Percentiles rank a stretch among this genome's conserved stretches.
Evolutionary conservation across 2,113 vertebrate species (phyloP).

Genomic region (Heteronetta atricapilla): DNA sequence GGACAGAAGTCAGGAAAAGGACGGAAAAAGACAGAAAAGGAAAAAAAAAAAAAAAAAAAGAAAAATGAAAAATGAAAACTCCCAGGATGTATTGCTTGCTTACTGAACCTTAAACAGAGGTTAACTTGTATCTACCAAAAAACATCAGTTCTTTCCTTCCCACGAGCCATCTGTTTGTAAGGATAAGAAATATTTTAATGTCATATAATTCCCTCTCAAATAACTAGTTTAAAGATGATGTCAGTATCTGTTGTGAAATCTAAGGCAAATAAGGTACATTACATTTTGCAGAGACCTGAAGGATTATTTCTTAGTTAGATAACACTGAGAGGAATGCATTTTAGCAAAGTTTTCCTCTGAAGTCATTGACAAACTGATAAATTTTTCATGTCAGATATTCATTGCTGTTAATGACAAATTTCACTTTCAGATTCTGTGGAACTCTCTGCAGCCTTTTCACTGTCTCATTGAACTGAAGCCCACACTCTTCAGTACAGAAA

Average conservation of each 20-base stretch:
- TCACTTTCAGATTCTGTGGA: slow-evolving; percentile 43
- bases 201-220: neutral
- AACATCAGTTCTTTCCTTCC: neutral
- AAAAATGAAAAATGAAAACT: neutral
- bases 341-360: slow-evolving; percentile 55
- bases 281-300: slow-evolving; percentile 30
- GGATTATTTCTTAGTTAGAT: slow-evolving; percentile 49
- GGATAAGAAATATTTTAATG: slow-evolving; percentile 16
- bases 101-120: neutral
- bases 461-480: slow-evolving; percentile 14
- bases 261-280: neutral
- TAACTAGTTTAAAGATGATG: slow-evolving; percentile 25
- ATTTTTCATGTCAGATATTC: slow-evolving; percentile 59
- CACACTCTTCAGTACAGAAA: neutral
- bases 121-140: neutral
- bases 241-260: slow-evolving; percentile 26
- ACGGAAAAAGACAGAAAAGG: neutral
- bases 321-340: slow-evolving; percentile 42
- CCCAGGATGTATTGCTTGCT: neutral
- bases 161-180: neutral
- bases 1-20: neutral
- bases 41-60: neutral
- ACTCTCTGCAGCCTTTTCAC: slow-evolving; percentile 23
- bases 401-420: slow-evolving; percentile 48
- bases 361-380: slow-evolving; percentile 57